phyloP scores from a whole-genome alignment of 2,797 vertebrate genomes.

The Chrosomus eos region DNA sequence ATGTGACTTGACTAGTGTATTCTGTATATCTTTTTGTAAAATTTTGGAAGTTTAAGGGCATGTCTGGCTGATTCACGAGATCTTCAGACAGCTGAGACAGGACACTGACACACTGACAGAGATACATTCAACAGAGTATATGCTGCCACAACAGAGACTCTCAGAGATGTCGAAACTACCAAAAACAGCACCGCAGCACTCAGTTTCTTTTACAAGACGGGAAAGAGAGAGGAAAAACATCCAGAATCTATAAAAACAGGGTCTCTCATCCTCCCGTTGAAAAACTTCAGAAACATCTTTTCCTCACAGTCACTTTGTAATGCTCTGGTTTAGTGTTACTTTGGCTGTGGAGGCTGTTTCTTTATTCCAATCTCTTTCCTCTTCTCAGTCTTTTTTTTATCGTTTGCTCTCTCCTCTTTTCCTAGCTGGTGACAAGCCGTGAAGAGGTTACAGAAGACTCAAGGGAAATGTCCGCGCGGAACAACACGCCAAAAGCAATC shows the following conservation, averaged over 20 bases:
- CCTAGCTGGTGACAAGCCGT: slow-evolving; percentile 41
- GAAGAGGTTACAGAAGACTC: slow-evolving; percentile 47
- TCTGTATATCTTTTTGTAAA: not conserved
- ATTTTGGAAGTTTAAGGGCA: not conserved
- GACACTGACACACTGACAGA: slow-evolving; percentile 34
- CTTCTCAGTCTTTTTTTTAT: not conserved
- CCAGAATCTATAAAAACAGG: slow-evolving; percentile 12
- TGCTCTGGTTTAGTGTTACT: slow-evolving; percentile 26
- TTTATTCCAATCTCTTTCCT: slow-evolving; percentile 23
- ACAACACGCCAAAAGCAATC: slow-evolving; percentile 43
- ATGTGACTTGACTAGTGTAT: no score
- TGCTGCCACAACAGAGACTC: slow-evolving; percentile 10
- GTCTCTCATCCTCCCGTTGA: slow-evolving; percentile 13
- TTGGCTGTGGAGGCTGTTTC: slow-evolving; percentile 28
- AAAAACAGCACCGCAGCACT: slow-evolving; percentile 36
- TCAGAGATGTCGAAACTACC: slow-evolving; percentile 43
- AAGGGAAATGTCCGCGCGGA: slow-evolving; percentile 30
- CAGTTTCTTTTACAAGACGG: slow-evolving; percentile 5
- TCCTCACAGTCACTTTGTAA: slow-evolving; percentile 28
- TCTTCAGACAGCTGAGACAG: slow-evolving; percentile 28
- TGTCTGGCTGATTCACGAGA: slow-evolving; percentile 10
- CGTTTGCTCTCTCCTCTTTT: slow-evolving; percentile 1
- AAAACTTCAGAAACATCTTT: slow-evolving; percentile 33
- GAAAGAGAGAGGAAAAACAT: not conserved
- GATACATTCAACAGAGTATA: not conserved